Evolutionary conservation across 1,140 invertebrate species (phyloP), one percentile per base, ranked within the genome.

Genomic region (Stenopsyche tienmushanensis): DNA sequence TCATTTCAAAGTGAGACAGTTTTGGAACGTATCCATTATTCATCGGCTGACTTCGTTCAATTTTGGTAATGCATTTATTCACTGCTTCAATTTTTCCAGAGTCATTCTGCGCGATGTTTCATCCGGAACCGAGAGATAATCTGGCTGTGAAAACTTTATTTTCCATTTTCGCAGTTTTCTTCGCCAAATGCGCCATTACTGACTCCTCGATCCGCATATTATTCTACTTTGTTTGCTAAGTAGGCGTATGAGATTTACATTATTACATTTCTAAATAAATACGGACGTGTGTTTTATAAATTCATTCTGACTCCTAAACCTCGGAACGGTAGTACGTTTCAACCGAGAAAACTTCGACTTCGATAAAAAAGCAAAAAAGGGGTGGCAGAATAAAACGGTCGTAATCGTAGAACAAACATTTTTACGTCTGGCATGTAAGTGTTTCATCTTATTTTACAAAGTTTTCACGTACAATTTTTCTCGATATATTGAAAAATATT

Each of bases 401-500:
- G n/a, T n/a, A n/a, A n/a, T n/a, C n/a, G n/a, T n/a, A n/a, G n/a
- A n/a, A n/a, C n/a, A n/a, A n/a, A n/a, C n/a, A n/a, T n/a, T n/a
- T n/a, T n/a, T n/a, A n/a, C n/a, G n/a, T n/a, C n/a, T n/a, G n/a
- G n/a, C n/a, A n/a, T n/a, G n/a, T n/a, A n/a, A n/a, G n/a, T n/a
- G n/a, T n/a, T n/a, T n/a, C n/a, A n/a, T n/a, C n/a, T n/a, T n/a
- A n/a, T n/a, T n/a, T n/a, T n/a, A n/a, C n/a, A n/a, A n/a, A n/a
- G n/a, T n/a, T n/a, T n/a, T n/a, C n/a, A n/a, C n/a, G n/a, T n/a
- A n/a, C n/a, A n/a, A n/a, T n/a, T n/a, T n/a, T n/a, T n/a, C n/a
- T n/a, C n/a, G n/a, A n/a, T 58, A 58, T 45, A 58, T 45, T 58
- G 55, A 58, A 58, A 58, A 58, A 58, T 58, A 58, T 58, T 58